Percentiles rank a stretch among this genome's conserved stretches.
These are phyloP conservation scores for Spilarctia lutea DNA, from an alignment of 2,888 invertebrate genomes.

Conservation along the genomic window DNA sequence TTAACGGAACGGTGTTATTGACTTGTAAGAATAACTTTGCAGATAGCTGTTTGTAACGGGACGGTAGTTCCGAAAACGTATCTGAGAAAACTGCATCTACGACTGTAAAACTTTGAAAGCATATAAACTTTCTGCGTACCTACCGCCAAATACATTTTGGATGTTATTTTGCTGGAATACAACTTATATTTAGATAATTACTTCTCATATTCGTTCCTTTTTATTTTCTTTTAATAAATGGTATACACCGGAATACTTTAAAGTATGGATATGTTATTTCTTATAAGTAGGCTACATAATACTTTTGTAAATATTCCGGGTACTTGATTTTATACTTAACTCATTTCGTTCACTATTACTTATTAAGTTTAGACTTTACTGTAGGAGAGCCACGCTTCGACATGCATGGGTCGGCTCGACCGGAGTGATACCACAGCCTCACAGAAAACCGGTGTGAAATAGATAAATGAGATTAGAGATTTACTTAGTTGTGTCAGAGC, in stretches of 20 bases:
- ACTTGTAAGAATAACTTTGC: conserved; percentile 73
- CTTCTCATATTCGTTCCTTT: conserved; percentile 46
- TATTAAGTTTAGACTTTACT: neutral
- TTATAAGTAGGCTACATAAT: conserved; percentile 7
- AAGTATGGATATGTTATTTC: conserved; percentile 20
- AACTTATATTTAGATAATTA: conserved; percentile 53
- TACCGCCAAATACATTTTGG: conserved; percentile 39
- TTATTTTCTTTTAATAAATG: conserved; percentile 37
- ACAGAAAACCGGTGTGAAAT: no score
- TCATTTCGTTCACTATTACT: neutral
- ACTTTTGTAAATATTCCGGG: neutral
- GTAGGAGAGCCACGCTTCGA: no score
- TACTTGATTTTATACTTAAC: neutral
- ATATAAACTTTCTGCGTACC: conserved; percentile 53
- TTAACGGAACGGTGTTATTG: conserved; percentile 80
- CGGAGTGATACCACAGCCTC: no score
- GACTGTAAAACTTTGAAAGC: conserved; percentile 53
- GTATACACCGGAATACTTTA: neutral
- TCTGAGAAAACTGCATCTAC: conserved; percentile 51
- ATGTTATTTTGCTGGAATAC: conserved; percentile 53
- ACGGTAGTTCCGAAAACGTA: conserved; percentile 56
- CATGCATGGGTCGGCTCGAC: no score
- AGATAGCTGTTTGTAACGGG: conserved; percentile 68
- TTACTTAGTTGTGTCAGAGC: neutral
- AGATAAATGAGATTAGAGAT: no score